These are phyloP conservation scores for Acanthis flammea DNA, from an alignment of 2,797 vertebrate species.

Conservation along the genomic window DNA sequence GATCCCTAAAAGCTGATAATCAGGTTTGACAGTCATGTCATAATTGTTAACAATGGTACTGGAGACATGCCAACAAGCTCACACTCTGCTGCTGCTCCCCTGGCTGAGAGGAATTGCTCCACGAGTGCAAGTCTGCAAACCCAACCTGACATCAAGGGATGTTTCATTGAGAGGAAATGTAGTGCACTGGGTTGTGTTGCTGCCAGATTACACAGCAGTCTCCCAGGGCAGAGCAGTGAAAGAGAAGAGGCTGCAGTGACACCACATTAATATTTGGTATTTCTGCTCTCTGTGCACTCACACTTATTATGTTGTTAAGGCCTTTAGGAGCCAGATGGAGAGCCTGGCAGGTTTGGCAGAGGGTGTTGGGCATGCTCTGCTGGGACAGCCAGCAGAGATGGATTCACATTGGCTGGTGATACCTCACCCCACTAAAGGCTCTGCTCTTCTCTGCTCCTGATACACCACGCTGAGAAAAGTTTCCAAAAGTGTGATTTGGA, in stretches of 20 bases:
- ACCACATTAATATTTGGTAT: background rate
- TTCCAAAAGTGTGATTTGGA: conserved; percentile 11
- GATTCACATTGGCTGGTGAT: background rate
- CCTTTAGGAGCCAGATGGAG: background rate
- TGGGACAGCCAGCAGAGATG: background rate
- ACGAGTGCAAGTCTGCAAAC: background rate
- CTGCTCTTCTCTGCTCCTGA: background rate
- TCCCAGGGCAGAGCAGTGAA: background rate
- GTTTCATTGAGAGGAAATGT: background rate
- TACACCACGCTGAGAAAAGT: background rate
- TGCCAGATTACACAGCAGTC: background rate
- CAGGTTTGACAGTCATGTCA: conserved; percentile 60
- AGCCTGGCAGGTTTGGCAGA: background rate
- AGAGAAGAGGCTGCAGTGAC: background rate
- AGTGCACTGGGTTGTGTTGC: background rate
- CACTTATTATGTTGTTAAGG: background rate
- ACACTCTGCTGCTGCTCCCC: background rate
- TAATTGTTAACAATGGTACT: conserved; percentile 49
- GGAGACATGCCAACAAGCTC: conserved; percentile 13
- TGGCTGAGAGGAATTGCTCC: conserved; percentile 1
- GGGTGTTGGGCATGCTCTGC: background rate
- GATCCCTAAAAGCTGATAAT: conserved; percentile 48
- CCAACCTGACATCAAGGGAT: background rate
- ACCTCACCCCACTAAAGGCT: background rate
- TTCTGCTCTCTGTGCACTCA: background rate